These are phyloP conservation scores for Glossosoma conforme DNA, from an alignment of 1,140 invertebrate species.

Conservation along the genomic window DNA sequence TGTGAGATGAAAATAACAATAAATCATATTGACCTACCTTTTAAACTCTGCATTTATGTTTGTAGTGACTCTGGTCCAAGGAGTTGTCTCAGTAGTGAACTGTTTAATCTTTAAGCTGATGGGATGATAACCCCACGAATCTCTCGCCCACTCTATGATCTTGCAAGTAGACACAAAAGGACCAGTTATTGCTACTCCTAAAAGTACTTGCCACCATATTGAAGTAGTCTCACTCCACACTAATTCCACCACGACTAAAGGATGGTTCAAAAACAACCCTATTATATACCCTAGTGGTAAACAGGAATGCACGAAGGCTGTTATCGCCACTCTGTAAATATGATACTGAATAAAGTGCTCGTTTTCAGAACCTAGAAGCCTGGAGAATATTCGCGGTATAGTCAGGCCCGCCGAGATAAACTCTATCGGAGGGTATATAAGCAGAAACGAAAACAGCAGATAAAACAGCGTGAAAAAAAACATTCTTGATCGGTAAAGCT, in stretches of 20 bases:
- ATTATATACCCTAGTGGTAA: constrained; percentile 65
- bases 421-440: constrained; percentile 70
- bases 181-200: constrained; percentile 37
- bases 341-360: constrained; percentile 68
- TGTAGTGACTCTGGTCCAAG: constrained; percentile 63
- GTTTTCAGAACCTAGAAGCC: constrained; percentile 62
- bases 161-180: constrained; percentile 40
- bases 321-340: constrained; percentile 61
- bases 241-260: constrained; percentile 1
- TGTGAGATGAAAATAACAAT: too few species aligned
- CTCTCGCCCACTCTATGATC: constrained; percentile 60
- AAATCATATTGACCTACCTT: constrained; percentile 54
- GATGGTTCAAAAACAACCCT: constrained; percentile 31
- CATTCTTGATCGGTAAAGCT: too few species aligned
- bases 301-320: constrained; percentile 61
- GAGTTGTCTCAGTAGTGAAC: constrained; percentile 56
- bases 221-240: not conserved
- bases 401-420: constrained; percentile 71
- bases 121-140: constrained; percentile 70
- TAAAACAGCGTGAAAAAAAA: constrained; percentile 57
- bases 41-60: constrained; percentile 76
- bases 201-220: constrained; percentile 37
- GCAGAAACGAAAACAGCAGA: constrained; percentile 59
- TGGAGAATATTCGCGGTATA: constrained; percentile 60
- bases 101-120: constrained; percentile 60